Evolutionary conservation across 2,113 vertebrate genomes (phyloP).

Genomic region (Oncorhynchus mykiss): DNA sequence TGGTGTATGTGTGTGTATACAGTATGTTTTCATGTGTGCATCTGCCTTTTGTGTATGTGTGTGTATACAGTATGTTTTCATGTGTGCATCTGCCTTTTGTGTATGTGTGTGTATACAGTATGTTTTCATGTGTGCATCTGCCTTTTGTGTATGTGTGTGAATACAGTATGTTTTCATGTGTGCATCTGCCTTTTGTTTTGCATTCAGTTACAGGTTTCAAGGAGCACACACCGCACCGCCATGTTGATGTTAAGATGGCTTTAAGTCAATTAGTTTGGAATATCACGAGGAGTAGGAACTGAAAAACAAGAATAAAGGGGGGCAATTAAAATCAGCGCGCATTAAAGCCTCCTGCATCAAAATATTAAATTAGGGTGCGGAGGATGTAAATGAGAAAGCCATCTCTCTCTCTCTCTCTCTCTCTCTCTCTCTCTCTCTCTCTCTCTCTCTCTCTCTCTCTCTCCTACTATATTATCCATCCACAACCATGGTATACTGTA

Average conservation of each 20-base stretch:
- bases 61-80: too few relatives aligned
- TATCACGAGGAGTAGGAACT: background rate
- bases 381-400: slow-evolving; percentile 13
- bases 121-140: background rate
- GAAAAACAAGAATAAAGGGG: slow-evolving; percentile 16
- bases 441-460: background rate
- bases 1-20: background rate
- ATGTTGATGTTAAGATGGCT: background rate
- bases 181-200: background rate
- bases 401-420: background rate
- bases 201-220: background rate
- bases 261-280: slow-evolving; percentile 15
- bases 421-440: background rate
- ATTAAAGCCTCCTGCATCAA: slow-evolving; percentile 29
- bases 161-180: too few relatives aligned
- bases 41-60: background rate
- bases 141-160: background rate
- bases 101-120: background rate
- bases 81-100: background rate
- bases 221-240: background rate
- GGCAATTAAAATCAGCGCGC: slow-evolving; percentile 26
- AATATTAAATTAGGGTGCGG: slow-evolving; percentile 30
- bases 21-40: too few relatives aligned
- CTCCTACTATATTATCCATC: background rate
- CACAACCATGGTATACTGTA: too few relatives aligned